These are phyloP conservation scores for Catamblyrhynchus diadema DNA, from an alignment of 2,797 vertebrate genomes.

Conservation along the genomic window DNA sequence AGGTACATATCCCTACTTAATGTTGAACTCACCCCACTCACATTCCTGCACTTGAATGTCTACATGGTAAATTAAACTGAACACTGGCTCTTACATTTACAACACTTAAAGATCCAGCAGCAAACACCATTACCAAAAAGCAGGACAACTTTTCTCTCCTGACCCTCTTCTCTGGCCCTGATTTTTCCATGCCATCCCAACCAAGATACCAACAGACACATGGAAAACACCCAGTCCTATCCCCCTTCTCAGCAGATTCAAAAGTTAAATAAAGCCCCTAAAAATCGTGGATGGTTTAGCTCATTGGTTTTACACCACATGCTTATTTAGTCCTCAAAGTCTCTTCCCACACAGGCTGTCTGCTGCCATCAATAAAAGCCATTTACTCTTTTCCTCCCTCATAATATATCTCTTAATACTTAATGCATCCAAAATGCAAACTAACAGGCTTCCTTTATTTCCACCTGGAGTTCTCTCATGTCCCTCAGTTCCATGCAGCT, in stretches of 20 bases:
- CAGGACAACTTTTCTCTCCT: not conserved
- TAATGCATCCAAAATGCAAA: not conserved
- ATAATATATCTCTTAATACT: not conserved
- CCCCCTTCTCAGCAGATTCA: not conserved
- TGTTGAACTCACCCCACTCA: not conserved
- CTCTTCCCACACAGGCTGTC: not conserved
- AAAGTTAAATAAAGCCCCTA: not conserved
- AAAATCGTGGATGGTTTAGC: not conserved
- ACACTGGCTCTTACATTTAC: not conserved
- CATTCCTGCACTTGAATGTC: not conserved
- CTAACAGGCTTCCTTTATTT: not conserved
- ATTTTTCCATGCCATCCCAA: not conserved
- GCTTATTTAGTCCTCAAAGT: not conserved
- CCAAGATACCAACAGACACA: not conserved
- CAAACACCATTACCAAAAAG: not conserved
- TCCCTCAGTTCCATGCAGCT: not conserved
- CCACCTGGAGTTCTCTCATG: not conserved
- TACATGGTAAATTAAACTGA: not conserved
- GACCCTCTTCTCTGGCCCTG: not conserved
- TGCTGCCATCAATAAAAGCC: constrained; percentile 3
- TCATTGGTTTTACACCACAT: not conserved
- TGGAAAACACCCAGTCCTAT: not conserved
- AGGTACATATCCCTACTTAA: not conserved
- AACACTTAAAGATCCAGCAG: not conserved
- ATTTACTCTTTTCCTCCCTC: not conserved